Evolutionary conservation across 1,140 invertebrate genomes (phyloP).

Genomic region (Drosophila bipectinata): DNA sequence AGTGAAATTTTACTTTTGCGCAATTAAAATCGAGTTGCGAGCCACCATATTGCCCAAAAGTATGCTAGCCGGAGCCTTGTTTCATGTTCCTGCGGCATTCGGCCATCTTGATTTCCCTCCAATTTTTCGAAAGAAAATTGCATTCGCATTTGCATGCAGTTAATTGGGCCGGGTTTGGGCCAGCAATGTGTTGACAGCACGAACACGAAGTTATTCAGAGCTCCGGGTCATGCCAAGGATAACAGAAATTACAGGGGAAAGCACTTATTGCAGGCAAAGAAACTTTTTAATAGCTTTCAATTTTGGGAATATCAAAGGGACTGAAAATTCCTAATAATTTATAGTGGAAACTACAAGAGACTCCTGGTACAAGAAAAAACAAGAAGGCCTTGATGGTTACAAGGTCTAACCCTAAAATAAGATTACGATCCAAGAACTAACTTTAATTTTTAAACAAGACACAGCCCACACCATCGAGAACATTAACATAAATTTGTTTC

Average conservation of each 20-base stretch:
- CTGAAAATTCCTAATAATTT: conserved; percentile 10
- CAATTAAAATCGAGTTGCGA: conserved; percentile 59
- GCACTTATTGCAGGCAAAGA: not conserved
- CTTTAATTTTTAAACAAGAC: conserved; percentile 49
- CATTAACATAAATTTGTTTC: conserved; percentile 56
- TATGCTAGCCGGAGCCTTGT: conserved; percentile 8
- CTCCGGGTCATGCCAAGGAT: conserved; percentile 48
- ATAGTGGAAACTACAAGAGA: not conserved
- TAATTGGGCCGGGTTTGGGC: conserved; percentile 46
- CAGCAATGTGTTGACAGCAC: conserved; percentile 45
- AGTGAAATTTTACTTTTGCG: conserved; percentile 71
- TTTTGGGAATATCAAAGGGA: conserved; percentile 25
- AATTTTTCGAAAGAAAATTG: conserved; percentile 16
- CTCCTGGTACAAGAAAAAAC: not conserved
- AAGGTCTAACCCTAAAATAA: too few relatives aligned
- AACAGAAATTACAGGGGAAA: conserved; percentile 18
- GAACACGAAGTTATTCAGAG: conserved; percentile 33
- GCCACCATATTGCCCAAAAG: conserved; percentile 22
- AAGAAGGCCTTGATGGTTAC: too few relatives aligned
- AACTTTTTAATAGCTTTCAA: conserved; percentile 17
- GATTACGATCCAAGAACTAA: conserved; percentile 12
- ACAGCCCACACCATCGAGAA: conserved; percentile 20
- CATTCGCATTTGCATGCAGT: conserved; percentile 54
- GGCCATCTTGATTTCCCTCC: conserved; percentile 13
- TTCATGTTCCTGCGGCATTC: conserved; percentile 9